Base-by-base conservation (phyloP, 2,113 vertebrate species). In the Aplodontia rufa region DNA sequence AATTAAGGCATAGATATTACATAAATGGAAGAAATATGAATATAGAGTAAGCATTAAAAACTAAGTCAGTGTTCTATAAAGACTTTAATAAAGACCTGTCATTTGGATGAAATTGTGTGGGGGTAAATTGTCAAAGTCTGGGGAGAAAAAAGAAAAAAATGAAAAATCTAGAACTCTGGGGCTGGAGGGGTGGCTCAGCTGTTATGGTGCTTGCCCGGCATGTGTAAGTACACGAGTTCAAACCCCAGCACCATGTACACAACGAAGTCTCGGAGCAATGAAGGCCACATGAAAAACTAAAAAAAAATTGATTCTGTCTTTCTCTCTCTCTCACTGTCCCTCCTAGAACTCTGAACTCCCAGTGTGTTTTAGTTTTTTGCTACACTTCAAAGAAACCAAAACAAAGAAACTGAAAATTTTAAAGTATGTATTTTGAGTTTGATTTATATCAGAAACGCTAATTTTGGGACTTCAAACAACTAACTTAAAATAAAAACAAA, bases 351-450 rank as follows among this genome's bases (percentile, higher is more conserved):
- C 40, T 85, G 71, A 96, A 71, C 14, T 76, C 51, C 9, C 62
- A 79, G 47, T 53, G 60, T 53, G 53, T 69, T 94, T 96, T 69
- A 30, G 6, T 51, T 90, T 60, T 93, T 60, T 94, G 40, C 24
- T 66, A 19, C 6, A 78, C 83, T 93, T 97, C 89, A 96, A 96
- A 96, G 85, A 96, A 96, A 81, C 68, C 58, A 83, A 97, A 97
- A 97, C 83, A 97, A 95, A 96, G 83, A 94, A 96, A 49, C 17
- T n/a, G 58, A 51, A 85, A 97, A 94, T 88, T 89, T 91, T 28
- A 82, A 60, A 94, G 60, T 68, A 64, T 83, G 66, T 24, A 83
- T 87, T 58, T 22, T 78, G 91, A 78, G 53, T 64, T 13, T 91
- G 94, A 75, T 93, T 96, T 94, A 58, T 74, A 86, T 64, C 32